Evolutionary conservation across 2,113 vertebrate genomes (phyloP).

Genomic region (Menidia beryllina): DNA sequence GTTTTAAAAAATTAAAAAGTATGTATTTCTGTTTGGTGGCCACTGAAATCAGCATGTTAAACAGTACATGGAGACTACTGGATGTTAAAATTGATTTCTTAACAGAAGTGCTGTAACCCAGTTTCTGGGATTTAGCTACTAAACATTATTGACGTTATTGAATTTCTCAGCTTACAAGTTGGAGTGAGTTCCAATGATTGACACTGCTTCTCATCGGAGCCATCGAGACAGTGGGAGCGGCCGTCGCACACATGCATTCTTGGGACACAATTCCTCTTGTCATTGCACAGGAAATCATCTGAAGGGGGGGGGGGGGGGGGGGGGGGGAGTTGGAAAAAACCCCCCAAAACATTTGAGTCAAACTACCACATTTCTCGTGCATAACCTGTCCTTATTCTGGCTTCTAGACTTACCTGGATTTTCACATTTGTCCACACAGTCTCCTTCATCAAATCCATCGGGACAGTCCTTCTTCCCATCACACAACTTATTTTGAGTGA

Average conservation of each 20-base stretch:
- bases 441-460: conserved; percentile 86
- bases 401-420: conserved; percentile 73
- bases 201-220: conserved; percentile 87
- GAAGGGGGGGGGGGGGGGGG: too few species aligned
- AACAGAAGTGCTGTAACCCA: too few species aligned
- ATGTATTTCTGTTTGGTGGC: too few species aligned
- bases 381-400: background rate
- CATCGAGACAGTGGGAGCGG: conserved; percentile 82
- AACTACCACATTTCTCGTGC: too few species aligned
- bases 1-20: too few species aligned
- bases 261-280: conserved; percentile 76
- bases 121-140: too few species aligned
- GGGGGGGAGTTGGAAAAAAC: too few species aligned
- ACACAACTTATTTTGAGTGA: conserved; percentile 82
- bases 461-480: conserved; percentile 85
- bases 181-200: background rate
- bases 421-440: conserved; percentile 78
- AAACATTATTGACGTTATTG: background rate
- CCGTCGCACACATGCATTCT: conserved; percentile 83
- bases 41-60: too few species aligned
- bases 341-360: too few species aligned
- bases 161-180: conserved; percentile 36
- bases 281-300: conserved; percentile 84
- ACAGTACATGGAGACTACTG: too few species aligned
- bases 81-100: too few species aligned